Percentiles rank a stretch among this genome's conserved stretches.
Conservation (phyloP, 2,888 invertebrate genomes). For the Artemia sp. region DNA sequence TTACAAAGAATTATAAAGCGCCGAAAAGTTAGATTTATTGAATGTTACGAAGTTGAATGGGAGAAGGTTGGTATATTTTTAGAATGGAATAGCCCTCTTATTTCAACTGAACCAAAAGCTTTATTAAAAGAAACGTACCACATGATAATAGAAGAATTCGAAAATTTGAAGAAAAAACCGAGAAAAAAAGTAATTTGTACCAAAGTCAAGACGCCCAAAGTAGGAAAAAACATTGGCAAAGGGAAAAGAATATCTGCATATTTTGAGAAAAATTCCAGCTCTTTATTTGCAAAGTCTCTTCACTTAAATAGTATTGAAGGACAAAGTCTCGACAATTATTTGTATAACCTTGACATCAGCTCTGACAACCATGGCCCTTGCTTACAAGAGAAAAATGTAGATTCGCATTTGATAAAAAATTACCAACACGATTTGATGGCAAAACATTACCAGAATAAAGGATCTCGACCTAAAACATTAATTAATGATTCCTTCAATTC, state of each 20-base stretch:
- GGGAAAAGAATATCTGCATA: background rate
- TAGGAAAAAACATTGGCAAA: slow-evolving; percentile 2
- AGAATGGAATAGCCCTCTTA: background rate
- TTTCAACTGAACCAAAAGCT: slow-evolving; percentile 1
- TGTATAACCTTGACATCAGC: too few relatives aligned
- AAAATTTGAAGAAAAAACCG: background rate
- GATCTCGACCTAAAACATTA: too few relatives aligned
- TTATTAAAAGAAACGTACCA: background rate
- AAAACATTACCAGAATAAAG: too few relatives aligned
- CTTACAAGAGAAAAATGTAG: too few relatives aligned
- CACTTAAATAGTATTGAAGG: too few relatives aligned
- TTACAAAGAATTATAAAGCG: background rate
- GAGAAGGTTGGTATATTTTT: slow-evolving; percentile 9
- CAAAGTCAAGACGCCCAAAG: slow-evolving; percentile 8
- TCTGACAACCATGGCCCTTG: too few relatives aligned
- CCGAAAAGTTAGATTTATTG: background rate
- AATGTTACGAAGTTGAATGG: background rate
- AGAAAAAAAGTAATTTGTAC: background rate
- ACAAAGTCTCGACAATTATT: too few relatives aligned
- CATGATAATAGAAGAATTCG: background rate
- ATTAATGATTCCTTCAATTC: too few relatives aligned
- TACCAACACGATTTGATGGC: too few relatives aligned
- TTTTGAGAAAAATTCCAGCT: background rate
- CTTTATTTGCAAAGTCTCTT: too few relatives aligned
- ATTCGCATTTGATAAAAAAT: too few relatives aligned